Percentiles rank a stretch among this genome's conserved stretches.
phyloP scores from a whole-genome alignment of 2,888 invertebrate species.

The Syritta pipiens region DNA sequence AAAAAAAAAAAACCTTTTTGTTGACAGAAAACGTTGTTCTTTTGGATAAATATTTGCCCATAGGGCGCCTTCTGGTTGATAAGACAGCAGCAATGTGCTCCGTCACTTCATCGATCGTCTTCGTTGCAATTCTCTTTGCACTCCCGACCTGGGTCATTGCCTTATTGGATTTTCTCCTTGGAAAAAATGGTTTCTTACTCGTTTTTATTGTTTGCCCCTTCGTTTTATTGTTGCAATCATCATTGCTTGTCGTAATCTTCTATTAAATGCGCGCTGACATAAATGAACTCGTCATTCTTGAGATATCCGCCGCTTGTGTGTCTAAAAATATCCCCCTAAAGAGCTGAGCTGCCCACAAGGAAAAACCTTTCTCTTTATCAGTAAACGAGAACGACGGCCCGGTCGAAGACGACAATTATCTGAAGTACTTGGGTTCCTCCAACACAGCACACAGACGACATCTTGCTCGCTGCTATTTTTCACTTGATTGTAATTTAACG shows the following conservation, averaged over 20 bases:
- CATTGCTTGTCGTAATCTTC: constrained; percentile 41
- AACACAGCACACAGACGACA: neutral
- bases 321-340: constrained; percentile 50
- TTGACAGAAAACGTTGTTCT: too few relatives aligned
- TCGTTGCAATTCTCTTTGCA: too few relatives aligned
- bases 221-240: constrained; percentile 23
- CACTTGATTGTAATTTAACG: constrained; percentile 68
- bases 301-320: constrained; percentile 25
- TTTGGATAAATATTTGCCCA: too few relatives aligned
- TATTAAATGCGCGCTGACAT: constrained; percentile 59
- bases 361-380: constrained; percentile 59
- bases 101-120: too few relatives aligned
- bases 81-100: too few relatives aligned
- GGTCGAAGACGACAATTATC: constrained; percentile 42
- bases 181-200: neutral
- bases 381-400: constrained; percentile 5
- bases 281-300: constrained; percentile 60
- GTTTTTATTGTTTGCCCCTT: neutral
- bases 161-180: constrained; percentile 30
- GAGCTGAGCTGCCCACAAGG: neutral
- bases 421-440: constrained; percentile 7
- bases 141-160: constrained; percentile 39
- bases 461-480: constrained; percentile 61
- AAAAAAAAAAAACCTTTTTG: too few relatives aligned
- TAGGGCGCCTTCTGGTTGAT: too few relatives aligned